phyloP scores from a whole-genome alignment of 2,888 invertebrate species.

The Geophilus truncorum region DNA sequence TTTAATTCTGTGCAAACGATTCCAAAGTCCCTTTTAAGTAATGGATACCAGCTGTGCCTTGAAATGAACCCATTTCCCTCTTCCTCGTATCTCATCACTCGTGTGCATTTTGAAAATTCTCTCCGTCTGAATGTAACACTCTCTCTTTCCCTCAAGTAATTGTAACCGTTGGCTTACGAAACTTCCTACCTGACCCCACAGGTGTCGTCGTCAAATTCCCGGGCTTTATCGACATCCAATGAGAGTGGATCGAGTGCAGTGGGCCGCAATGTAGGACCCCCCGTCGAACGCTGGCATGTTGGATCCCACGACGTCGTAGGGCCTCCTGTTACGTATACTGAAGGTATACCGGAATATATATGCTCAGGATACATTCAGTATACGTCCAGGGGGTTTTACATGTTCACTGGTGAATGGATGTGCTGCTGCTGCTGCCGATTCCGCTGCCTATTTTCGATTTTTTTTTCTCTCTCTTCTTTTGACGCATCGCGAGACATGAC shows the following conservation, averaged over 20 bases:
- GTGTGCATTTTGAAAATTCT: not conserved
- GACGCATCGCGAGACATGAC: not conserved
- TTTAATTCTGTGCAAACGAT: slow-evolving; percentile 18
- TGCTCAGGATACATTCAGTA: slow-evolving; percentile 99
- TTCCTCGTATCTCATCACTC: not conserved
- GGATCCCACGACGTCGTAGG: slow-evolving; percentile 59
- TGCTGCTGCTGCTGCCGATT: not conserved
- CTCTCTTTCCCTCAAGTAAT: not conserved
- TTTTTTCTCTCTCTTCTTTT: not conserved
- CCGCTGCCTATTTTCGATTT: not conserved
- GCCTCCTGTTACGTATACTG: slow-evolving; percentile 99
- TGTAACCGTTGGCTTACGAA: slow-evolving; percentile 2
- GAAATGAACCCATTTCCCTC: slow-evolving; percentile 2
- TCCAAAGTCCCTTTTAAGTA: not conserved
- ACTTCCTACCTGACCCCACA: slow-evolving; percentile 31
- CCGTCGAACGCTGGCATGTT: slow-evolving; percentile 17
- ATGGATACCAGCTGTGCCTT: slow-evolving; percentile 17
- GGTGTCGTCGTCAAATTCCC: slow-evolving; percentile 20
- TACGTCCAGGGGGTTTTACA: slow-evolving; percentile 87
- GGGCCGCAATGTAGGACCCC: not conserved
- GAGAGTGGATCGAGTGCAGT: not conserved
- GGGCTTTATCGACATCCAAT: slow-evolving; percentile 29
- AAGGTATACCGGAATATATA: slow-evolving; percentile 98
- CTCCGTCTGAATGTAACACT: not conserved
- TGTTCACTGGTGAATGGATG: slow-evolving; percentile 35